Conservation (phyloP, 1,140 invertebrate genomes). For the Procambarus virginalis region DNA sequence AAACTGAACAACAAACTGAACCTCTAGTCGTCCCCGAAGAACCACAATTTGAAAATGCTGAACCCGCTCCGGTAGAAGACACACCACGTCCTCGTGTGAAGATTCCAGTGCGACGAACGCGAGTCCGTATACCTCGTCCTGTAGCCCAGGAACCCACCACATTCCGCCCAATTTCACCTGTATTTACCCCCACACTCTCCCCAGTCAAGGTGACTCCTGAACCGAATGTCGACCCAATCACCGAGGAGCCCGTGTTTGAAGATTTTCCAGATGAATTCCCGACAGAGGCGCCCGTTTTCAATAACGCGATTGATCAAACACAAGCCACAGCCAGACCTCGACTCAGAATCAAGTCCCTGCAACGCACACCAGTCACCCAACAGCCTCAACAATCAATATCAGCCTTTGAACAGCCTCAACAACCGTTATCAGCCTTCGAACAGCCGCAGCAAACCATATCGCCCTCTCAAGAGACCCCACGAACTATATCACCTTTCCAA, state of each 20-base stretch:
- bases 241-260: neutral
- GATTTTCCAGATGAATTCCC: slow-evolving; percentile 1
- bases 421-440: slow-evolving; percentile 16
- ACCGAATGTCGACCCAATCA: neutral
- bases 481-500: neutral
- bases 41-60: slow-evolving; percentile 11
- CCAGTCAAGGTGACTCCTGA: slow-evolving; percentile 13
- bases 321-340: neutral
- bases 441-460: neutral
- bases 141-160: neutral
- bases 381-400: neutral
- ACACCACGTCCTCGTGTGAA: slow-evolving; percentile 8
- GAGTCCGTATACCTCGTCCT: neutral
- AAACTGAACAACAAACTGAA: neutral
- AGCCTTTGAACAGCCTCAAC: neutral
- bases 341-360: neutral
- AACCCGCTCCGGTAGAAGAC: slow-evolving; percentile 10
- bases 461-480: neutral
- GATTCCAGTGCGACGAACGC: slow-evolving; percentile 15
- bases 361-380: neutral
- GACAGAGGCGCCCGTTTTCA: neutral
- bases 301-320: neutral
- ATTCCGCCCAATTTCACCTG: neutral
- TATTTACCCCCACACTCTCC: neutral
- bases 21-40: neutral